phyloP scores from a whole-genome alignment of 1,140 invertebrate species.

The Drosophila obscura region DNA sequence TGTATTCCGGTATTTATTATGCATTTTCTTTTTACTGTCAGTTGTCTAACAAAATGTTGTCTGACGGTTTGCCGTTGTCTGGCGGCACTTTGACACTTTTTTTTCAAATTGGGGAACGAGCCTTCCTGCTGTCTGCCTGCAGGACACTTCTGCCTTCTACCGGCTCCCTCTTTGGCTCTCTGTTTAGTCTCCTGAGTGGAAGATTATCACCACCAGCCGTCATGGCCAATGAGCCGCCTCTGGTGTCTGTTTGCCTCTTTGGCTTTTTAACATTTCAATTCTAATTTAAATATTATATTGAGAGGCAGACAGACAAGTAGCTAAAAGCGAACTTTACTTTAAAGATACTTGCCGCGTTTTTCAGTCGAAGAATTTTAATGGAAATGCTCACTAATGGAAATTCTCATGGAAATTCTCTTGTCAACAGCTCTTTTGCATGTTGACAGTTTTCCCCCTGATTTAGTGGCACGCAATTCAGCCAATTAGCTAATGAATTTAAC shows the following conservation, averaged over 20 bases:
- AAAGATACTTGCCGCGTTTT: slow-evolving; percentile 6
- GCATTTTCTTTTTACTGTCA: slow-evolving; percentile 39
- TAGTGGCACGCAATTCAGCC: slow-evolving; percentile 49
- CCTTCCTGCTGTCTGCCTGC: slow-evolving; percentile 41
- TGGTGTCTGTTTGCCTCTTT: slow-evolving; percentile 14
- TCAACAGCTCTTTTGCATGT: slow-evolving; percentile 35
- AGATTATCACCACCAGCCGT: slow-evolving; percentile 46
- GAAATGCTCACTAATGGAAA: neutral
- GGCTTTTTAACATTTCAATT: slow-evolving; percentile 68
- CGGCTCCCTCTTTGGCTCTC: slow-evolving; percentile 4
- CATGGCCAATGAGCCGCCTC: slow-evolving; percentile 35
- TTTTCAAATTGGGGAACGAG: slow-evolving; percentile 18
- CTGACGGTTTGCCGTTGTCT: slow-evolving; percentile 39
- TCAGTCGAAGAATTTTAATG: slow-evolving; percentile 3
- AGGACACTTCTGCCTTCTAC: neutral
- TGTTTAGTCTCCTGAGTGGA: slow-evolving; percentile 60
- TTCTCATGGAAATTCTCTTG: slow-evolving; percentile 27
- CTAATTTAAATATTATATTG: slow-evolving; percentile 76
- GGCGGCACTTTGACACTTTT: slow-evolving; percentile 57
- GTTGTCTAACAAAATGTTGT: slow-evolving; percentile 58
- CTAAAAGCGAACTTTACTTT: neutral
- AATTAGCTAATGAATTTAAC: slow-evolving; percentile 57
- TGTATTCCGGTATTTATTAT: slow-evolving; percentile 51
- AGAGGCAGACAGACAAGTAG: neutral
- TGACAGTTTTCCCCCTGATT: slow-evolving; percentile 30